A percentile compares a stretch with the other conserved stretches of the same genome.
These are phyloP conservation scores for Delphinapterus leucas DNA, from an alignment of 2,113 vertebrate genomes.

Conservation along the genomic window DNA sequence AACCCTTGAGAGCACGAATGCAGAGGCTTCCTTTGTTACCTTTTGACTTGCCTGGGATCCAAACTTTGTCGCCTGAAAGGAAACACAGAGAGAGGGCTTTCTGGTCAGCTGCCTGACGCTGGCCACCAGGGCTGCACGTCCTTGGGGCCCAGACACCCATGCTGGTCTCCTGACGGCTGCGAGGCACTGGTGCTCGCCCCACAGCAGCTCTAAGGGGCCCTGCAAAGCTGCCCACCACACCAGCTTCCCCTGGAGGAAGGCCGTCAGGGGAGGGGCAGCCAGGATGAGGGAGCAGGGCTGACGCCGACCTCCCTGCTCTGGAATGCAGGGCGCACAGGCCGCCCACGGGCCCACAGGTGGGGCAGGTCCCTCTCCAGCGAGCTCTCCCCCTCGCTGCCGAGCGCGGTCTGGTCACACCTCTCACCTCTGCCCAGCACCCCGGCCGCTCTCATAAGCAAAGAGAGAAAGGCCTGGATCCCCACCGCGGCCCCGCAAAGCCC, in stretches of 20 bases:
- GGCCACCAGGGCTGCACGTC: fast-evolving
- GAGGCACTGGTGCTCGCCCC: fast-evolving
- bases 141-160: fast-evolving
- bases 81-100: constrained; percentile 46
- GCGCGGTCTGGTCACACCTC: fast-evolving
- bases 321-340: too few species aligned
- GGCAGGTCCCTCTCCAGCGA: fast-evolving
- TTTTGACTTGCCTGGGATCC: constrained; percentile 96
- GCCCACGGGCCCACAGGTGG: neutral
- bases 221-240: fast-evolving
- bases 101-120: fast-evolving
- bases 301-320: fast-evolving
- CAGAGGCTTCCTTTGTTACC: constrained; percentile 81
- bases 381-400: neutral
- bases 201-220: neutral
- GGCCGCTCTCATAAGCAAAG: fast-evolving
- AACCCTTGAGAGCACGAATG: neutral
- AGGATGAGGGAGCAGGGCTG: neutral
- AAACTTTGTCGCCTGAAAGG: constrained; percentile 91
- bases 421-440: too few species aligned
- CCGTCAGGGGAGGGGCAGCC: neutral
- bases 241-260: neutral
- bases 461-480: neutral
- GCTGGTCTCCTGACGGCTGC: fast-evolving
- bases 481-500: too few species aligned